phyloP scores from a whole-genome alignment of 2,888 invertebrate species.

The Trachelus stipa region DNA sequence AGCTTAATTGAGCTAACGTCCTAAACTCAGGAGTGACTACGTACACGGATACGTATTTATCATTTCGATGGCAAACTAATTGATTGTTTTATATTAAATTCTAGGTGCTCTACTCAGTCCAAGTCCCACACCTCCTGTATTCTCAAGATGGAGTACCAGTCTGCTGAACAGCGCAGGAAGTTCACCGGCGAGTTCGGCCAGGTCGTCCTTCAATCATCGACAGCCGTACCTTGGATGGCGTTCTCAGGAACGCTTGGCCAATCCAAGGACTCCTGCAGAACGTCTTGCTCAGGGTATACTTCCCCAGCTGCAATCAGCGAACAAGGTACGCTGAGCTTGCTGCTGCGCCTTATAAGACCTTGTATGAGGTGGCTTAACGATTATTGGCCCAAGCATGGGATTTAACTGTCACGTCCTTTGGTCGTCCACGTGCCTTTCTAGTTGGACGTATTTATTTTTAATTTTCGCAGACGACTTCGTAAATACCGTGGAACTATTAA shows the following conservation, averaged over 20 bases:
- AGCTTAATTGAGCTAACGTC: background rate
- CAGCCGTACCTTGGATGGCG: slow-evolving; percentile 94
- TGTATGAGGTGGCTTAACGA: background rate
- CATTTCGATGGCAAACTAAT: too few species aligned
- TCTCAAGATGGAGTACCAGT: slow-evolving; percentile 69
- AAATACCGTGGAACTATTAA: slow-evolving; percentile 29
- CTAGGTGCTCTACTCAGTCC: slow-evolving; percentile 66
- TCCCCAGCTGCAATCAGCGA: slow-evolving; percentile 63
- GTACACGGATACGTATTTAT: too few species aligned
- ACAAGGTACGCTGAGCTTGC: slow-evolving; percentile 48
- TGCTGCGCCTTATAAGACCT: too few species aligned
- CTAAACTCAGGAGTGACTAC: too few species aligned
- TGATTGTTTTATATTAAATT: background rate
- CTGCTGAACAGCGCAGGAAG: slow-evolving; percentile 70
- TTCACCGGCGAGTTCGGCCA: slow-evolving; percentile 67
- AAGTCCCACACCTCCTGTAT: slow-evolving; percentile 66
- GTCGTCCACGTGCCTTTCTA: slow-evolving; percentile 29
- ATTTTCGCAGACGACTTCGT: slow-evolving; percentile 50
- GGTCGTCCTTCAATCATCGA: slow-evolving; percentile 84
- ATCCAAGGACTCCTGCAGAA: slow-evolving; percentile 87
- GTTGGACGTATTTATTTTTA: slow-evolving; percentile 58
- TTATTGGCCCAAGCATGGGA: background rate
- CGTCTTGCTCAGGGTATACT: slow-evolving; percentile 71
- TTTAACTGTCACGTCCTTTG: slow-evolving; percentile 22
- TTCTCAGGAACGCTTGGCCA: slow-evolving; percentile 82